phyloP scores from a whole-genome alignment of 92 coral and sea anemone species.

The Scolanthus callimorphus region DNA sequence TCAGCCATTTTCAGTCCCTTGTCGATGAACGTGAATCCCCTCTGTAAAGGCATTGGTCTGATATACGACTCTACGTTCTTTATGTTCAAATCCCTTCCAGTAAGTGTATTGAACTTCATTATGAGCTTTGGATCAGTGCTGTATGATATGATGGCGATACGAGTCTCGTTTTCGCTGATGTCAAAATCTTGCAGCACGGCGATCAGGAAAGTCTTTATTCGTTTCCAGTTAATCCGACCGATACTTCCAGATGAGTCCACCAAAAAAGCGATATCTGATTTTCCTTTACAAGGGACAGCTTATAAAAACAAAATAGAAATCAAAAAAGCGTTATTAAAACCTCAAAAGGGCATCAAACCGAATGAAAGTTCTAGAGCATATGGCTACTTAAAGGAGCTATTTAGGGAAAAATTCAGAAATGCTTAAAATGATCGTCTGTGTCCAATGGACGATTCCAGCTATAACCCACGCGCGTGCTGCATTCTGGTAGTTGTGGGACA shows the following conservation, averaged over 20 bases:
- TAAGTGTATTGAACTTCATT: slow-evolving; percentile 11
- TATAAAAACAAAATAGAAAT: neutral
- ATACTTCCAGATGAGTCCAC: slow-evolving; percentile 10
- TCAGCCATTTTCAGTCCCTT: slow-evolving; percentile 30
- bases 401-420: too few species aligned
- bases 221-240: slow-evolving; percentile 2
- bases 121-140: slow-evolving; percentile 17
- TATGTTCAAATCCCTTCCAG: slow-evolving; percentile 5
- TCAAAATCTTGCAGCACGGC: slow-evolving; percentile 1
- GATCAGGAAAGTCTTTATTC: neutral
- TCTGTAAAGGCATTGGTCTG: slow-evolving; percentile 17
- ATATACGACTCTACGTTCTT: slow-evolving; percentile 6
- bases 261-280: neutral
- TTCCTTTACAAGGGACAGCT: neutral
- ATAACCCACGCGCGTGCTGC: too few species aligned
- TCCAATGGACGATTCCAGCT: too few species aligned
- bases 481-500: too few species aligned
- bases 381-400: too few species aligned
- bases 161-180: slow-evolving; percentile 12
- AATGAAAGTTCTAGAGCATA: too few species aligned
- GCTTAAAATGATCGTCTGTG: too few species aligned
- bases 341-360: too few species aligned
- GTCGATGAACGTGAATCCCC: slow-evolving; percentile 37
- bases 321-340: too few species aligned
- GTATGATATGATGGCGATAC: slow-evolving; percentile 12